Evolutionary conservation across 2,888 invertebrate species (phyloP), one percentile per base, ranked within the genome.

Genomic region (Phaedon cochleariae): DNA sequence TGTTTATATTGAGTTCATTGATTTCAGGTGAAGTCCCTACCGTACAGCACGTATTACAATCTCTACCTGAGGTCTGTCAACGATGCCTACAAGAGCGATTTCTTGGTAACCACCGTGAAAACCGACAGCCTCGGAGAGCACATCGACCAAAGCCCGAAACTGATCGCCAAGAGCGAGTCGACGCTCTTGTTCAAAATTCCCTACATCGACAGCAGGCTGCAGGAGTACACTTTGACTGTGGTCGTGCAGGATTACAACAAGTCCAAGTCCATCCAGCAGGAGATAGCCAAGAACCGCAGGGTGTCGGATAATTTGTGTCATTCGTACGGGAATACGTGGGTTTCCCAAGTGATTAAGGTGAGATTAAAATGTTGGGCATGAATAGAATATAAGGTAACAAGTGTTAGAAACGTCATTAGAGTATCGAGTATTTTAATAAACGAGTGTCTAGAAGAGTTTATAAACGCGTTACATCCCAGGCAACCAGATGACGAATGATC

Each of bases 21-120:
- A 26, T 78, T 80, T 45, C 68, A 82, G 81, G 73, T 82, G n/a
- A 77, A 77, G 72, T 76, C 76, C 62, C 64, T 83, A 34, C 79
- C 80, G 10, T 80, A 77, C 67, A 76, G 77, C 64, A 74, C 74
- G 4, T 71, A 73, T 18, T 82, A 81, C 68, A 75, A 75, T 46
- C 57, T 82, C 9, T 77, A 76, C 31, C 62, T 83, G 12, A 76
- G 77, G 54, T 80, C 82, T 20, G 68, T 64, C 2, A 83, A 82
- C 67, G 66, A 64, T 0, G 69, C 71, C 52, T 77, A 75, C 62
- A 76, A 74, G 60, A 79, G 82, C 57, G 64, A 68, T 9, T 76
- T 73, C 58, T 67, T 70, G 1, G 64, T 69, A 10, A 62, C 70
- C 20, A 61, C 59, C 9, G 73, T 80, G 3, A 76, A 78, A 67